phyloP scores from a whole-genome alignment of 2,113 vertebrate genomes.

The Mobula birostris region DNA sequence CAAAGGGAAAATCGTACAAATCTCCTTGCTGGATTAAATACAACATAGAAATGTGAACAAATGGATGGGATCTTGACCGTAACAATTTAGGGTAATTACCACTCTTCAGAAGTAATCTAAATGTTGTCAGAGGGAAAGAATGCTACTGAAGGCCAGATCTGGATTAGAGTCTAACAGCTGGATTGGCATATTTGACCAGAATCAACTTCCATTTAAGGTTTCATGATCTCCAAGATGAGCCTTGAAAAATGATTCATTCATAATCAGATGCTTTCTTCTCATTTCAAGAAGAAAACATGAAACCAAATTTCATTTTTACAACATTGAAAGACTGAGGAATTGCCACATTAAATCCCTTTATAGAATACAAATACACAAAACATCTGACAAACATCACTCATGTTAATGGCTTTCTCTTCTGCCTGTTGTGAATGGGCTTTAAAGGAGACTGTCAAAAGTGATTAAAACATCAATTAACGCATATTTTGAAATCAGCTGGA shows the following conservation, averaged over 20 bases:
- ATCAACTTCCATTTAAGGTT: not conserved
- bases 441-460: not conserved
- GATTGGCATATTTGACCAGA: not conserved
- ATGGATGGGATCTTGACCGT: not conserved
- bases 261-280: not conserved
- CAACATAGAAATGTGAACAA: not conserved
- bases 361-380: not conserved
- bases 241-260: not conserved
- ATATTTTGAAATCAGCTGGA: not conserved
- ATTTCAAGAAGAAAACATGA: not conserved
- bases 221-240: not conserved
- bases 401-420: not conserved
- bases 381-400: not conserved
- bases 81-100: not conserved
- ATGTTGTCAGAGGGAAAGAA: conserved; percentile 24
- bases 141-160: not conserved
- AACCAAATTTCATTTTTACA: not conserved
- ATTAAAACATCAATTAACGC: not conserved
- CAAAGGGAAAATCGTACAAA: not conserved
- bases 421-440: not conserved
- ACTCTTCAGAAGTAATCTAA: not conserved
- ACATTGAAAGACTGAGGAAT: not conserved
- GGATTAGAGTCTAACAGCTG: conserved; percentile 13
- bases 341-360: not conserved
- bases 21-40: not conserved